Evolutionary conservation across 2,797 vertebrate genomes (phyloP), one percentile per base, ranked within the genome.

Genomic region (Oryzias sinensis): DNA sequence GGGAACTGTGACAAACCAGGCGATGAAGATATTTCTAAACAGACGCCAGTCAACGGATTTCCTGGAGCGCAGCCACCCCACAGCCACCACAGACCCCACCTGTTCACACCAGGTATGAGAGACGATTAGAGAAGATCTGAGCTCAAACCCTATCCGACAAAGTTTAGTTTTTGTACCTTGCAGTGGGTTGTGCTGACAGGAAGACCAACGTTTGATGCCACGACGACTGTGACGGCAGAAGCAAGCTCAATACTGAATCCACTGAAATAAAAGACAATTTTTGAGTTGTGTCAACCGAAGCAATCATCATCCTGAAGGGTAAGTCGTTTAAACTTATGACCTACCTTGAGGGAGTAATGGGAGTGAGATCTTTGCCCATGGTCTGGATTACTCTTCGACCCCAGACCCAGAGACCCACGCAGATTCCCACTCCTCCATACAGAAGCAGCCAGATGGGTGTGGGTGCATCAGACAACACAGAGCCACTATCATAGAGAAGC

Each of bases 151-250:
- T 1, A 3, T 20, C 13, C 58, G 13, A 41, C 14, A 53, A 14
- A 27, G 49, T 47, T 42, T 7, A 13, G 9, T 16, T 62, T 29
- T 33, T 9, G 81, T 90, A 98, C 97, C 93, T 99, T 99, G 90
- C 97, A 99, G 80, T 99, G 97, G 3, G 97, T 99, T 0, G 97
- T 99, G 85, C 97, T 99, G 89, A 99, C 94, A 50, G 97, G 97
- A 68, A 99, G 94, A 6, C 97, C 97, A 0, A 98, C 74, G 4
- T 99, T 99, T 41, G 97, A 99, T 1, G 97, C 97, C 1, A 95
- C 92, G 16, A 99, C 94, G 55, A 98, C 97, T 0, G 97, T 98
- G 63, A 96, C 59, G 0, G 97, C 97, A 24, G 97, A 99, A 0
- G 97, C 94, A 59, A 99, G 82, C 76, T 99, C 97, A 14, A 99